These are phyloP conservation scores for Acanthochromis polyacanthus DNA, from an alignment of 2,113 vertebrate genomes.

Conservation along the genomic window DNA sequence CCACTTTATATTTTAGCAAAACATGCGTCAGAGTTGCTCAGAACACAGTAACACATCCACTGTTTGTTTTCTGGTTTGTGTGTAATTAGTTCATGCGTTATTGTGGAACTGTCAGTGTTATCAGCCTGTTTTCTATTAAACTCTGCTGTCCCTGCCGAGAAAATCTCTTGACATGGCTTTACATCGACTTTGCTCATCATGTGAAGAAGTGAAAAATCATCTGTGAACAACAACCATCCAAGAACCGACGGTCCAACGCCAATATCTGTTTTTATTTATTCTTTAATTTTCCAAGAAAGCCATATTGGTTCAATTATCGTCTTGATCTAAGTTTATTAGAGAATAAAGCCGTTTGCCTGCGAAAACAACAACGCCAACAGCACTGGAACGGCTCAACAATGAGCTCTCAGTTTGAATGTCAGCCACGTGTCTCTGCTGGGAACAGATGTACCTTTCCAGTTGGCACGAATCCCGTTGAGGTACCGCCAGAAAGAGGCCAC, in stretches of 20 bases:
- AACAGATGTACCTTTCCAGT: conserved; percentile 50
- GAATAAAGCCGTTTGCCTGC: conserved; percentile 31
- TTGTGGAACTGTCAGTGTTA: too few species aligned
- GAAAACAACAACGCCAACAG: conserved; percentile 37
- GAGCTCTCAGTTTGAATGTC: conserved; percentile 43
- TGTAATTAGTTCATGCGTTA: background rate
- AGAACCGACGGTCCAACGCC: background rate
- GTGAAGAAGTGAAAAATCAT: conserved; percentile 14
- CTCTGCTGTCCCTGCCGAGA: background rate
- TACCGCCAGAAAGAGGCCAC: conserved; percentile 54
- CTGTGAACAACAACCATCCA: conserved; percentile 8
- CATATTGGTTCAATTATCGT: conserved; percentile 58
- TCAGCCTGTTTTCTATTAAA: too few species aligned
- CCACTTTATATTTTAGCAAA: too few species aligned
- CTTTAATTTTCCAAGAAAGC: conserved; percentile 37
- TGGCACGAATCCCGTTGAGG: conserved; percentile 37
- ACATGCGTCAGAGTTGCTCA: background rate
- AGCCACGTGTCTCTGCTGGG: conserved; percentile 49
- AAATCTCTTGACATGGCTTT: background rate
- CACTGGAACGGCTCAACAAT: conserved; percentile 46
- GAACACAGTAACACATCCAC: too few species aligned
- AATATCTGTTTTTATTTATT: conserved; percentile 38
- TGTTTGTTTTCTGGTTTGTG: too few species aligned
- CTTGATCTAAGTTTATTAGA: conserved; percentile 39
- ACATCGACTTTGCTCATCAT: background rate